Percentiles rank a stretch among this genome's conserved stretches.
phyloP scores from a whole-genome alignment of 2,797 vertebrate species.

The Lagorchestes hirsutus region DNA sequence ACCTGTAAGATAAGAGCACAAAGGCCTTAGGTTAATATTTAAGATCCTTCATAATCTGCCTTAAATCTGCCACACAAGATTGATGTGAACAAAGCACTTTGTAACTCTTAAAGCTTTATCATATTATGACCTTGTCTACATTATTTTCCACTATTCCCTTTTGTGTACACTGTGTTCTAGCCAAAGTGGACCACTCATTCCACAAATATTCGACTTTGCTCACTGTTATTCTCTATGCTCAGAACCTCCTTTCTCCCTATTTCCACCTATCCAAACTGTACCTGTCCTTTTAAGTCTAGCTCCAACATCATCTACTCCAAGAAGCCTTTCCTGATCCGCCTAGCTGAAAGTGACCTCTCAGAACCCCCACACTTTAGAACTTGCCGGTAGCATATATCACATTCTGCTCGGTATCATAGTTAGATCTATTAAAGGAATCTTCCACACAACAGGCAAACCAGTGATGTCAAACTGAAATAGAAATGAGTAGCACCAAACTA shows the following conservation, averaged over 20 bases:
- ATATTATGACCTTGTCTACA: background rate
- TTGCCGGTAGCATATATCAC: background rate
- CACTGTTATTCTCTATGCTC: background rate
- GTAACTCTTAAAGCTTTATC: too few species aligned
- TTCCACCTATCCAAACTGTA: background rate
- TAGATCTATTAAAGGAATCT: background rate
- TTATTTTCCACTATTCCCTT: background rate
- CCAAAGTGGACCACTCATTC: background rate
- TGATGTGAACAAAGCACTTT: background rate
- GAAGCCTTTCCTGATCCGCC: background rate
- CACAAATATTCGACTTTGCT: background rate
- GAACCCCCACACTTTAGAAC: background rate
- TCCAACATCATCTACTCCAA: background rate
- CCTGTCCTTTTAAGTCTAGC: background rate
- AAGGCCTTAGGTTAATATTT: background rate
- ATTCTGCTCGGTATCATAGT: background rate
- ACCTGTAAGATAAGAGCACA: background rate
- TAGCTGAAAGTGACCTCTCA: background rate
- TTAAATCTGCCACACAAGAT: background rate
- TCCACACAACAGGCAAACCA: background rate
- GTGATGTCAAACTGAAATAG: background rate
- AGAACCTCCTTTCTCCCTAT: background rate
- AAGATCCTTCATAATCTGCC: background rate
- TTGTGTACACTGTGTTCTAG: background rate
- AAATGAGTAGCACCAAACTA: background rate